Conservation (phyloP, 2,113 vertebrate genomes). For the Hemicordylus capensis region DNA sequence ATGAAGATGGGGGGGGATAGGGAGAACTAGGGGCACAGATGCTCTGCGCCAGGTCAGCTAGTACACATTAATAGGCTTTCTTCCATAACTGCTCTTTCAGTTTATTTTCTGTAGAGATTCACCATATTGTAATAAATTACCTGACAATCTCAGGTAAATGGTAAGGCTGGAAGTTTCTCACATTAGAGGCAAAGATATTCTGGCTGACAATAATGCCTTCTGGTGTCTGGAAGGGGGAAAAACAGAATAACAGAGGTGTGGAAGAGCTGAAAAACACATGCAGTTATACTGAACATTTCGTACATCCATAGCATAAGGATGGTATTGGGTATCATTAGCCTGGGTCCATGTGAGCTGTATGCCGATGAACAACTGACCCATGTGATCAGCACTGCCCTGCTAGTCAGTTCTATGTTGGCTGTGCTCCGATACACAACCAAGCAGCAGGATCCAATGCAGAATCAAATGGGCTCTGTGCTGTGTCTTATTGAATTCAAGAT, state of each 20-base stretch:
- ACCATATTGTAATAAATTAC: conserved; percentile 22
- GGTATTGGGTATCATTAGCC: too few relatives aligned
- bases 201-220: conserved; percentile 44
- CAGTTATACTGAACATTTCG: background rate
- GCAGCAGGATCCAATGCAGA: too few relatives aligned
- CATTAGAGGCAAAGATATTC: conserved; percentile 14
- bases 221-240: conserved; percentile 41
- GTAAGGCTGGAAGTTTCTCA: conserved; percentile 52
- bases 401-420: too few relatives aligned
- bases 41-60: too few relatives aligned
- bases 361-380: too few relatives aligned
- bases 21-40: too few relatives aligned
- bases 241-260: background rate
- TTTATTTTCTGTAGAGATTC: background rate
- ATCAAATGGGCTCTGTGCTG: too few relatives aligned
- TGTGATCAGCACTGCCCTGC: too few relatives aligned
- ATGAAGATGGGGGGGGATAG: too few relatives aligned
- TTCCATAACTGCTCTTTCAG: background rate
- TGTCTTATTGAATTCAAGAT: too few relatives aligned
- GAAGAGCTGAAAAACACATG: background rate
- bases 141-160: conserved; percentile 65
- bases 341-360: too few relatives aligned
- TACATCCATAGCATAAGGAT: background rate
- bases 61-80: background rate
- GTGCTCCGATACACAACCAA: too few relatives aligned